These are phyloP conservation scores for Ceraclea dissimilis DNA, from an alignment of 2,888 invertebrate genomes.

Conservation along the genomic window DNA sequence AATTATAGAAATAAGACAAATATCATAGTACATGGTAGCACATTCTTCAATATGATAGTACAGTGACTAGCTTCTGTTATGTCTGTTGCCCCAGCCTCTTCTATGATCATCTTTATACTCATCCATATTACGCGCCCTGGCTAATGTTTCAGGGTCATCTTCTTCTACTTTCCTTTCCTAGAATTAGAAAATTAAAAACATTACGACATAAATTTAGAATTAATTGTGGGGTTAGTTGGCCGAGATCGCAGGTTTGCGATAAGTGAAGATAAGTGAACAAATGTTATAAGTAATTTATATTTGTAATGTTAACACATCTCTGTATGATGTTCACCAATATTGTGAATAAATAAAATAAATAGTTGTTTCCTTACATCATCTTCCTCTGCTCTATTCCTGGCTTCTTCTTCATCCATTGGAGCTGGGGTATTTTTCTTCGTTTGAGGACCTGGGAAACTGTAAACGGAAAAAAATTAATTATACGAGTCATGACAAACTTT, in stretches of 20 bases:
- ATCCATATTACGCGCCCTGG: constrained; percentile 63
- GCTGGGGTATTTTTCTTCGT: constrained; percentile 11
- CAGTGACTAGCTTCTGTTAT: constrained; percentile 64
- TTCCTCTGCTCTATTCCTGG: constrained; percentile 27
- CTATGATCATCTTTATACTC: constrained; percentile 84
- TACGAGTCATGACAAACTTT: too few relatives aligned
- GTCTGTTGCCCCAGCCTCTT: constrained; percentile 80
- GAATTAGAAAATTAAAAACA: constrained; percentile 8
- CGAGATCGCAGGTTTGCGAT: too few relatives aligned
- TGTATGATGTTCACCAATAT: too few relatives aligned
- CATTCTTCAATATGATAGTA: too few relatives aligned
- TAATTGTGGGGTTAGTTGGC: too few relatives aligned
- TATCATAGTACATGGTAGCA: too few relatives aligned
- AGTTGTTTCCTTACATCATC: constrained; percentile 14
- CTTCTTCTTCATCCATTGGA: constrained; percentile 16
- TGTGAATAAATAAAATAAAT: too few relatives aligned
- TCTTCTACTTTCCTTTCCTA: constrained; percentile 57
- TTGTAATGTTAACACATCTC: too few relatives aligned
- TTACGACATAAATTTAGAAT: background rate
- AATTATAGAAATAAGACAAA: too few relatives aligned
- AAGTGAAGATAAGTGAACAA: too few relatives aligned
- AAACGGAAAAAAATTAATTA: too few relatives aligned
- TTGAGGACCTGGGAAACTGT: constrained; percentile 21
- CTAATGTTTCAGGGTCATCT: constrained; percentile 65
- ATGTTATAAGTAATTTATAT: too few relatives aligned